Percentiles rank a stretch among this genome's conserved stretches.
Evolutionary conservation across 2,113 vertebrate genomes (phyloP).

Genomic region (Sialia sialis): DNA sequence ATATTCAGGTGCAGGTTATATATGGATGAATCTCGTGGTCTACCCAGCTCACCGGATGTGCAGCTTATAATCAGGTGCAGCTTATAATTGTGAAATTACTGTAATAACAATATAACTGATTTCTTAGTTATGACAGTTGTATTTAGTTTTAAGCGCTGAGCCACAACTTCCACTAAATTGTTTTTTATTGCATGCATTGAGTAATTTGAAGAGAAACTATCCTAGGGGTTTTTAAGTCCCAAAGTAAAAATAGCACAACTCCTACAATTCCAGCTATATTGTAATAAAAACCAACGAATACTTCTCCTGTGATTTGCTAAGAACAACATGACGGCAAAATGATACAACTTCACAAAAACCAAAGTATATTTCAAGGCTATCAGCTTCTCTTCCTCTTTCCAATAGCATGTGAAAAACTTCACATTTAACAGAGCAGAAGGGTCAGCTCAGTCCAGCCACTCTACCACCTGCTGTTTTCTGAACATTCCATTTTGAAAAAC

Average conservation of each 20-base stretch:
- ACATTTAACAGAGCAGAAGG: not conserved
- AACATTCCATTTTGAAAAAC: not conserved
- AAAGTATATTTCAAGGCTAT: not conserved
- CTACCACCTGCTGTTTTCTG: not conserved
- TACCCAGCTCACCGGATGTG: no score
- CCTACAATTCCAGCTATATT: not conserved
- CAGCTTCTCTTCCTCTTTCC: not conserved
- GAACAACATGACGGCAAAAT: not conserved
- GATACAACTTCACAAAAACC: not conserved
- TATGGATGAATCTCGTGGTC: no score
- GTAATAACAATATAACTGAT: not conserved
- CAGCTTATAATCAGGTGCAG: no score
- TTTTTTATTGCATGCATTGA: not conserved
- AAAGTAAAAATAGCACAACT: not conserved
- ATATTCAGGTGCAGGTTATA: no score
- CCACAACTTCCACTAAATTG: not conserved
- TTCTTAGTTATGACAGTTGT: not conserved
- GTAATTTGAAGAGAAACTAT: not conserved
- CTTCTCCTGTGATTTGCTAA: not conserved
- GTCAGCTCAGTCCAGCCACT: not conserved
- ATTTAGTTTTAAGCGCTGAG: not conserved
- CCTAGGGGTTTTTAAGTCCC: fast-evolving
- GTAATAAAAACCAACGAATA: not conserved
- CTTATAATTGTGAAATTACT: no score
- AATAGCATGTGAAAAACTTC: not conserved